phyloP scores from a whole-genome alignment of 2,888 invertebrate genomes.

The Catocala fraxini region DNA sequence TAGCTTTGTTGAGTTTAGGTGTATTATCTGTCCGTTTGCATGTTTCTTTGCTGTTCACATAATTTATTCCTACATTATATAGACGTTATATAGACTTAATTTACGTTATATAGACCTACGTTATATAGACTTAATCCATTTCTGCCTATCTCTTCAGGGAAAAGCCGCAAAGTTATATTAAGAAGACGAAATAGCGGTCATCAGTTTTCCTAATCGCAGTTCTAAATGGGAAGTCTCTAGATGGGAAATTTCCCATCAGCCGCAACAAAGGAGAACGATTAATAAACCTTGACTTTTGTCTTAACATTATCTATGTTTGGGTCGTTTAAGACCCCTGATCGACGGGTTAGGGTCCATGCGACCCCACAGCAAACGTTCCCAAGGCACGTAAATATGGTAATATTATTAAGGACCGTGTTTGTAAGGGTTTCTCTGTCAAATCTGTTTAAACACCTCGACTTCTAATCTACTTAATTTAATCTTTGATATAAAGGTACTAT shows the following conservation, averaged over 20 bases:
- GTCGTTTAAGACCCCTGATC: background rate
- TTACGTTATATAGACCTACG: too few species aligned
- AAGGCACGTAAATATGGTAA: background rate
- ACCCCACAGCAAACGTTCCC: background rate
- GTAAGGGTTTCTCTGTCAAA: background rate
- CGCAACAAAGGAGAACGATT: conserved; percentile 37
- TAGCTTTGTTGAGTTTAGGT: too few species aligned
- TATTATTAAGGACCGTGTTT: conserved; percentile 5
- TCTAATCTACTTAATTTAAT: too few species aligned
- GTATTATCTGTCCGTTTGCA: too few species aligned
- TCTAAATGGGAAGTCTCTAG: conserved; percentile 5
- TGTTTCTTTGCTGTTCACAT: too few species aligned
- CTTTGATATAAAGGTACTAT: too few species aligned
- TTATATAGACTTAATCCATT: background rate
- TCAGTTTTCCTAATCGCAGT: background rate
- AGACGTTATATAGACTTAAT: too few species aligned
- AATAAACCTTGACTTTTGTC: conserved; percentile 42
- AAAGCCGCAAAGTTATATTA: background rate
- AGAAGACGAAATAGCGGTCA: background rate
- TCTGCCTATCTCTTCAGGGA: background rate
- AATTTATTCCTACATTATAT: too few species aligned
- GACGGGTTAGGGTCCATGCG: background rate
- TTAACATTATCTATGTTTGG: conserved; percentile 6
- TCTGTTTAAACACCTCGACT: background rate
- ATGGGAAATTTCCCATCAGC: conserved; percentile 38